Conservation (phyloP, 2,113 vertebrate genomes). For the Amia ocellicauda region DNA sequence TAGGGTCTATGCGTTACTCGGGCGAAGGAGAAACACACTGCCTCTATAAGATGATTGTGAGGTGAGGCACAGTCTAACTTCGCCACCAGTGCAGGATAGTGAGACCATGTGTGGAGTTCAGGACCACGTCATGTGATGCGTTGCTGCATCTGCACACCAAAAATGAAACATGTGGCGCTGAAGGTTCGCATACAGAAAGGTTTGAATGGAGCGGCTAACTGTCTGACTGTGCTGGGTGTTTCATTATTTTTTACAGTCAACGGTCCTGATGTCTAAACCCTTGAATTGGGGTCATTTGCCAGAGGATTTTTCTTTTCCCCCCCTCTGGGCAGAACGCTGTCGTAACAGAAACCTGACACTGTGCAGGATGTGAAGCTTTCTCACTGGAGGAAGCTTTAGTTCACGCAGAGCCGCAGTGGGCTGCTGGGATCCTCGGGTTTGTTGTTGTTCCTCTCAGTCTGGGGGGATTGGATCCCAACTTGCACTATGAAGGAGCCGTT, state of each 20-base stretch:
- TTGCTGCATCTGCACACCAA: too few species aligned
- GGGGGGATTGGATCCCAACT: neutral
- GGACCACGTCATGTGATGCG: too few species aligned
- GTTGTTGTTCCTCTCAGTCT: neutral
- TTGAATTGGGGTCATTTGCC: constrained; percentile 53
- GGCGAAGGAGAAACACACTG: too few species aligned
- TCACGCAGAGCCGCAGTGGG: constrained; percentile 3
- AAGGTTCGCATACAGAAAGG: too few species aligned
- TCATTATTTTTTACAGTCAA: constrained; percentile 27
- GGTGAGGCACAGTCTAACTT: too few species aligned
- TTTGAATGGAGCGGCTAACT: too few species aligned
- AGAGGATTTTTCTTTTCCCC: constrained; percentile 52
- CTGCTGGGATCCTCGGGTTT: neutral
- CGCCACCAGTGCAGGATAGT: too few species aligned
- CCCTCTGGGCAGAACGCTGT: constrained; percentile 54
- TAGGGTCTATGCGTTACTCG: too few species aligned
- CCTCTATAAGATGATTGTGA: too few species aligned
- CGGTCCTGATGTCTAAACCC: constrained; percentile 55
- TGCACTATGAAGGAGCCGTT: constrained; percentile 17
- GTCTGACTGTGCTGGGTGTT: too few species aligned
- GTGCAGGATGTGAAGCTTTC: constrained; percentile 55
- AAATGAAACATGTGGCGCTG: too few species aligned
- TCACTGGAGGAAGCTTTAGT: constrained; percentile 31
- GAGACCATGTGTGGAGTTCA: too few species aligned
- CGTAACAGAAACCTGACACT: constrained; percentile 59